Evolutionary conservation across 2,888 invertebrate genomes (phyloP), one percentile per base, ranked within the genome.

Genomic region (Scotopteryx bipunctaria): DNA sequence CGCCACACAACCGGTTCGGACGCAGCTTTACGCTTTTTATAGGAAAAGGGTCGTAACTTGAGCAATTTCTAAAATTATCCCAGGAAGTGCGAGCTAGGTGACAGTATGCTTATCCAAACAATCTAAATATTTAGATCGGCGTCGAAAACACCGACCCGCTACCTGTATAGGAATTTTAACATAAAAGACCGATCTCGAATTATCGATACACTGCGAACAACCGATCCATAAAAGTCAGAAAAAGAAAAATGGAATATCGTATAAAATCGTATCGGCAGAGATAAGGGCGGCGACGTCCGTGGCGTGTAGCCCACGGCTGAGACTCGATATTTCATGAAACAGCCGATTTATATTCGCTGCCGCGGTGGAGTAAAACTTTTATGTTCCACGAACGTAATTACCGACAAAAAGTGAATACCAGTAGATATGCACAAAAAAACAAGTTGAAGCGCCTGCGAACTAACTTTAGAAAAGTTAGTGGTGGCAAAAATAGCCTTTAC

Each of bases 251-350:
- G 69, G 76, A 79, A 78, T 86, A 83, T 84, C 82, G 81, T 82
- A 89, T 86, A 86, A 88, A 86, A 86, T 86, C 79, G 86, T 80
- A 86, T 83, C 83, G 78, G 76, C 73, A 71, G 61, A 83, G 88
- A 87, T 86, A 86, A 86, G 84, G 82, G 81, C 79, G 78, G 83
- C 78, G 81, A 78, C 80, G 81, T 73, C 69, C 76, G 71, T 64
- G 78, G 75, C 68, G 76, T 77, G 78, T 89, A 82, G 89, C 89
- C 88, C 78, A 81, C 81, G 89, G 89, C 86, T 73, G 78, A 69
- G 71, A 68, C 77, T 74, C 87, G 81, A 86, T 89, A 86, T 87
- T 89, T 87, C 85, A 87, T 81, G 86, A 86, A 87, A 86, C 78
- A 78, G 71, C 79, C 88, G 83, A 87, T 90, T 87, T 87, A 84